Evolutionary conservation across 1,140 invertebrate genomes (phyloP), one percentile per base, ranked within the genome.

Genomic region (Sitobion miscanthi): DNA sequence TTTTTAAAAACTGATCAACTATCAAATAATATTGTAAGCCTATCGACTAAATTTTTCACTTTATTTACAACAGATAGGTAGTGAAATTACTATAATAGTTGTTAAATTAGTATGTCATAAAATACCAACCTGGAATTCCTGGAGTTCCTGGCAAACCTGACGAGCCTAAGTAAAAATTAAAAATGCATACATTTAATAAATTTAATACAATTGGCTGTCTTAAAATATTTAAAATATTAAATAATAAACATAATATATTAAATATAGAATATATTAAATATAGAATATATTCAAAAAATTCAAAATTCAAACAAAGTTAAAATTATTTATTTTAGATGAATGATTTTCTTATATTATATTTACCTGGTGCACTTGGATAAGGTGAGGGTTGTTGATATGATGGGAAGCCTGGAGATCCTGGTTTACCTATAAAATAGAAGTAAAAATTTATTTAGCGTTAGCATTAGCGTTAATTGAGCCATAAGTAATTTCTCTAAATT

Each of bases 141-240:
- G 94, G 94, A 93, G 90, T 90, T 94, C 94, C 94, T 77, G 95
- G 94, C 69, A 94, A 77, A 42, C 94, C 94, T 35, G 94, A 94
- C 1, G 88, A 45, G 4, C 88, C 88, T 90, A 57, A 57, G 0
- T 20, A 57, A 42, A 38, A n/a, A 57, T 90, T 54, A 49, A 87
- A 85, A 85, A 42, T 45, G 0, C 21, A 21, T 8, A 30, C 0
- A 87, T 87, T 30, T 30, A 47, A 45, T 25, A 25, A 25, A 49
- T 42, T 42, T 42, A 42, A 42, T 42, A 42, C 42, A 3, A 42
- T 42, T 42, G 42, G 30, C 4, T 30, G 25, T n/a, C 11, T 30
- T 30, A n/a, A 2, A n/a, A 14, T n/a, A n/a, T 69, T 69, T 14
- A 94, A 93, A 42, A 42, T 42, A 42, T 42, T 42, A 4, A 83